phyloP scores from a whole-genome alignment of 2,113 vertebrate species.

The Probosciger aterrimus region DNA sequence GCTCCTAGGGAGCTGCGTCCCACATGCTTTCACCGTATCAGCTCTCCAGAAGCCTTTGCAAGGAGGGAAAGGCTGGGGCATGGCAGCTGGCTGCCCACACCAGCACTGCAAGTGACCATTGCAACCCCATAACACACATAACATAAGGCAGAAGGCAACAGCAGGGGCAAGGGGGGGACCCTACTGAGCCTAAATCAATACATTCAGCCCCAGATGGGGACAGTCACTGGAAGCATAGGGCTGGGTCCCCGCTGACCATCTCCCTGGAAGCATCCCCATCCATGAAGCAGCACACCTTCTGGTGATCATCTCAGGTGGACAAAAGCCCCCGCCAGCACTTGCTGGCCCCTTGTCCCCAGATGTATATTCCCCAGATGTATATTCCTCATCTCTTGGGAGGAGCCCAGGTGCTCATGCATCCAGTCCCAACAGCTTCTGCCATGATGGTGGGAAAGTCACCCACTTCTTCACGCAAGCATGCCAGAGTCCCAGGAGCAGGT shows the following conservation, averaged over 20 bases:
- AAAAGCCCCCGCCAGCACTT: neutral
- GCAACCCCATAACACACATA: rapidly evolving
- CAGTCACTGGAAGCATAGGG: rapidly evolving
- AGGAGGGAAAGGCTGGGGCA: neutral
- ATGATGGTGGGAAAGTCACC: neutral
- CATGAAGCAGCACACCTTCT: rapidly evolving
- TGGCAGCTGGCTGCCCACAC: neutral
- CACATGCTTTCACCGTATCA: rapidly evolving
- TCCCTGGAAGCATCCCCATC: rapidly evolving
- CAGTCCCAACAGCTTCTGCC: neutral
- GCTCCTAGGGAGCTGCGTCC: neutral
- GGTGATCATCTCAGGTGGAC: rapidly evolving
- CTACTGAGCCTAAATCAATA: rapidly evolving
- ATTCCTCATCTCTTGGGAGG: neutral
- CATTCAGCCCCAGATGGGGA: rapidly evolving
- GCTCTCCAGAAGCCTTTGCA: neutral
- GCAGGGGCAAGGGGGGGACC: rapidly evolving
- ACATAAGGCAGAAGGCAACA: neutral
- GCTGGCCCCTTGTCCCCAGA: neutral
- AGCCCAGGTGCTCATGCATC: rapidly evolving
- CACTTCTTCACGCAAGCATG: rapidly evolving
- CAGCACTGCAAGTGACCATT: neutral
- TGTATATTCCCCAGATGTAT: rapidly evolving
- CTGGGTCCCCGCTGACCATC: neutral
- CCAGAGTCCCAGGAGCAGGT: rapidly evolving